phyloP scores from a whole-genome alignment of 2,888 invertebrate genomes.

The Drosophila trichaetosa region DNA sequence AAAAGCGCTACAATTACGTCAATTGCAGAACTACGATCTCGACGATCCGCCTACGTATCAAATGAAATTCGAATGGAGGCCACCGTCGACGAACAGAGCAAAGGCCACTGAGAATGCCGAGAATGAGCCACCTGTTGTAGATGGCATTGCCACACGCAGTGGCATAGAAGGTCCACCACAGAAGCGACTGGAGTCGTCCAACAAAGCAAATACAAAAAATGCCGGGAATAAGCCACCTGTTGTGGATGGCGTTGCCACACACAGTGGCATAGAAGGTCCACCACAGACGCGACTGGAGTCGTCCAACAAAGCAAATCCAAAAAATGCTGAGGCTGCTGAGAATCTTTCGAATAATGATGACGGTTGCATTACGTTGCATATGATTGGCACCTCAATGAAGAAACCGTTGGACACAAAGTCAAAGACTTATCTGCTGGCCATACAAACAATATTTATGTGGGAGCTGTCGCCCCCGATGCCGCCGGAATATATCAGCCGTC shows the following conservation, averaged over 20 bases:
- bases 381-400: background rate
- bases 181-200: too few relatives aligned
- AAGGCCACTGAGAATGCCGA: background rate
- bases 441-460: constrained; percentile 93
- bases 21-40: background rate
- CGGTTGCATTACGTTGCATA: background rate
- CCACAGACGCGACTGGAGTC: too few relatives aligned
- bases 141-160: too few relatives aligned
- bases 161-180: too few relatives aligned
- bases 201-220: background rate
- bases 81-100: background rate
- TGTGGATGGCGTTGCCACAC: too few relatives aligned
- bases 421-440: constrained; percentile 91
- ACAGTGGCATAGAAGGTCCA: too few relatives aligned
- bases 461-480: constrained; percentile 98
- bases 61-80: background rate
- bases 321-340: background rate
- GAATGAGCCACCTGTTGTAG: too few relatives aligned
- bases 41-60: background rate
- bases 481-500: constrained; percentile 96
- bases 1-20: background rate
- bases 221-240: background rate
- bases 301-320: background rate
- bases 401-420: constrained; percentile 91
- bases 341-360: background rate